Evolutionary conservation across 2,113 vertebrate species (phyloP), one percentile per base, ranked within the genome.

Genomic region (Alethe diademata): DNA sequence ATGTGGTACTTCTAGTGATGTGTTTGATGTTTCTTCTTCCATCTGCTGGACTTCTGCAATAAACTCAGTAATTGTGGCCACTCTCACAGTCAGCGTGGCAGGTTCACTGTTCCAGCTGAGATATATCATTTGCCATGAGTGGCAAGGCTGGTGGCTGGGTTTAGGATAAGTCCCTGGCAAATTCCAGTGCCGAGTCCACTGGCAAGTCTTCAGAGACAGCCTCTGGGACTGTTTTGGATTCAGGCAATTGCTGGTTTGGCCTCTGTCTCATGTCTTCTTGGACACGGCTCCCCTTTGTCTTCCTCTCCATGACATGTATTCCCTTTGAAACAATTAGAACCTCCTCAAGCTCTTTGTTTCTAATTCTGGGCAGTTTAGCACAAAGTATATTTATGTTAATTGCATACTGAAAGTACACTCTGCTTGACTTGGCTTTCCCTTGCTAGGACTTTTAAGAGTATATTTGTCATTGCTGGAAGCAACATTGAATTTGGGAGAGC

Each of bases 201-300:
- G 95, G 96, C 94, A 97, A 48, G 35, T 50, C 96, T 97, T 96
- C 95, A 96, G 95, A 97, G 73, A 78, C 83, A 86, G 84, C 75
- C 78, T 84, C 75, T 87, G 71, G 71, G 67, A 75, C 81, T 95
- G 93, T 86, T 97, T 95, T 92, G 91, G 93, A 93, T 91, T 89
- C 89, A 95, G 89, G 79, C 88, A 91, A 79, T 93, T 94, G 88
- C 69, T 94, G 96, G 88, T 92, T 97, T 98, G 96, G 97, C 92
- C 76, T 92, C 74, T 88, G 66, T 78, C 60, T 92, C 56, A 29
- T 73, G 90, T 91, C 97, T 96, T 91, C 82, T 97, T 96, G 96
- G 95, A 97, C 90, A 95, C 51, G 86, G 62, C 79, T 96, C 74
- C 78, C 81, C 92, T 97, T 97, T 96, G 96, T 97, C 90, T 96